Base-by-base conservation (phyloP, 2,113 vertebrate genomes). In the Campylomormyrus numenius region DNA sequence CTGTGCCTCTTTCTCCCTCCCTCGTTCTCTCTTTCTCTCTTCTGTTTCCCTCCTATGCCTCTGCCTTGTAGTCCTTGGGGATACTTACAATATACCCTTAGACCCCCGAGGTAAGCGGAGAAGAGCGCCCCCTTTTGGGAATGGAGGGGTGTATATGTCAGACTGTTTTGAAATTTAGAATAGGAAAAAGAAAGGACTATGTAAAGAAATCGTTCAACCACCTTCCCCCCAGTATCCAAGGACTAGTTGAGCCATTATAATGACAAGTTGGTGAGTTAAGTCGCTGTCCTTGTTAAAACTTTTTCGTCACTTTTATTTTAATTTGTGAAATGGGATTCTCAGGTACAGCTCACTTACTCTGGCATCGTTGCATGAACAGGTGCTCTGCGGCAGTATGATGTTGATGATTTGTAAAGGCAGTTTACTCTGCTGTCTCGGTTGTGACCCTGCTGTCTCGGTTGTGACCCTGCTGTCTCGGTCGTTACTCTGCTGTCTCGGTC, bases 61-160 rank as follows among this genome's bases (percentile, higher is more conserved):
- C 95, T 95, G 96, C 94, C 94, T 95, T 96, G 95, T 97, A 99
- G 98, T 99, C 93, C 97, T 99, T 95, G 98, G 98, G 97, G 98
- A 99, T 97, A 99, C 98, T 97, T 99, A 99, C 98, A 99, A 99
- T 99, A 99, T 99, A 95, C 98, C 98, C 96, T 98, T 99, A 98
- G 98, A 99, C 96, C 98, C 97, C 96, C 97, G 98, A 99, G 98
- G 98, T 99, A 99, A 99, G 98, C 95, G 84, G 89, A 90, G 58
- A 13, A 87, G 58, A n/a, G 88, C 87, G 87, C 77, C 89, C 89
- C 80, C 42, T 88, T 58, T 88, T 24, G 19, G 53, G 49, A 50
- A 87, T 35, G 35, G 39, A 19, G 39, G 35, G 87, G 87, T 8
- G 46, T 62, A 42, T 87, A 27, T 87, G 27, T 56, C 31, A 50